Conservation (phyloP, 2,797 vertebrate genomes). For the Sternotherus odoratus region DNA sequence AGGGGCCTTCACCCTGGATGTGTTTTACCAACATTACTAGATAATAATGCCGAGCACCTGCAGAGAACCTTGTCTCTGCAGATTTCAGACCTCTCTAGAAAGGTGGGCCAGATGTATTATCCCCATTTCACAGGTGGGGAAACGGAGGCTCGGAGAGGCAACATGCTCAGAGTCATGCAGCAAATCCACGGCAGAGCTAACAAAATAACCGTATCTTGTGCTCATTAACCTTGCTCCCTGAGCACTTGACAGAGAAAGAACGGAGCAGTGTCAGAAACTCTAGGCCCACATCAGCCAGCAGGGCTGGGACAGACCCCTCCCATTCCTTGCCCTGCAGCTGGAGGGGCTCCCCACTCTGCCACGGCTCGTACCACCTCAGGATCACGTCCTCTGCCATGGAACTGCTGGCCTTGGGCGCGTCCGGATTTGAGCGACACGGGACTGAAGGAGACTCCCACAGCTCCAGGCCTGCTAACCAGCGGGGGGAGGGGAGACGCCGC, state of each 20-base stretch:
- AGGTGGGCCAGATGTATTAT: not conserved
- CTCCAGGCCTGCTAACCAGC: not conserved
- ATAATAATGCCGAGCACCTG: not conserved
- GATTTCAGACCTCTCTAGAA: not conserved
- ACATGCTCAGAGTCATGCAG: not conserved
- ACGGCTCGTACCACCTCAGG: not conserved
- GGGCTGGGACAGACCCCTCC: not conserved
- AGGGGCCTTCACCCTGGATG: not conserved
- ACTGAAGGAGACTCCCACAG: fast-evolving
- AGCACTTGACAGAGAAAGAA: not conserved
- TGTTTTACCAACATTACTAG: not conserved
- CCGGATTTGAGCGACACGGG: fast-evolving
- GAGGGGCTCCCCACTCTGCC: not conserved
- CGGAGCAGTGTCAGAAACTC: not conserved
- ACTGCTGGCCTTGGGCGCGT: not conserved
- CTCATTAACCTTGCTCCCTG: fast-evolving
- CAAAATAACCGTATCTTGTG: fast-evolving
- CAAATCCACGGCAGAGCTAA: not conserved
- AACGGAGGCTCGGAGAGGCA: not conserved
- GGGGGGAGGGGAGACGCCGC: not conserved
- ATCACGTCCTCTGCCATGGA: not conserved
- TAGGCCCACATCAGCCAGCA: not conserved
- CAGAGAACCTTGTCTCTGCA: not conserved
- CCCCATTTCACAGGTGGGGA: not conserved
- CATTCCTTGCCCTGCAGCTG: not conserved